These are phyloP conservation scores for Sepioteuthis lessoniana DNA, from an alignment of 2,888 invertebrate genomes.

Conservation along the genomic window DNA sequence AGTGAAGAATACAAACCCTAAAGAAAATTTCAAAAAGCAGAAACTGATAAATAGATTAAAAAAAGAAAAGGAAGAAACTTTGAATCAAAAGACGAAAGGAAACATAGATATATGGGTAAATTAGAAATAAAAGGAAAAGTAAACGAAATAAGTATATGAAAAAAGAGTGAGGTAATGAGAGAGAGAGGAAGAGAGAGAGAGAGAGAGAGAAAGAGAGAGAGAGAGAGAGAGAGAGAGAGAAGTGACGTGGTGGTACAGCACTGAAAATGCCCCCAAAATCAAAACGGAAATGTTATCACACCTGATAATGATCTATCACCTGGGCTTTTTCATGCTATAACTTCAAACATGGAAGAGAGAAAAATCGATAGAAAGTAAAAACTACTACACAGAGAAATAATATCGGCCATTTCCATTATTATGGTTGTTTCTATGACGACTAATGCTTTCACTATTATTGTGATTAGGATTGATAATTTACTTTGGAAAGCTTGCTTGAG, in stretches of 20 bases:
- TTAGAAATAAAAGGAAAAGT: too few relatives aligned
- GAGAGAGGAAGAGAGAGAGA: neutral
- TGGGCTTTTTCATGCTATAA: neutral
- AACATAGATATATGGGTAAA: too few relatives aligned
- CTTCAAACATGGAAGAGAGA: neutral
- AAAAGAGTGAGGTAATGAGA: neutral
- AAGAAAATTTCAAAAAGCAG: too few relatives aligned
- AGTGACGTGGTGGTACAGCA: neutral
- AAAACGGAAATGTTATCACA: slow-evolving; percentile 11
- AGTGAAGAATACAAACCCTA: too few relatives aligned
- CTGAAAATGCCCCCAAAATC: neutral
- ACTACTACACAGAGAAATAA: neutral
- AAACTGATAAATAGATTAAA: too few relatives aligned
- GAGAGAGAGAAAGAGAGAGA: neutral
- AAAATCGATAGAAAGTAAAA: neutral
- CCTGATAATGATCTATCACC: neutral
- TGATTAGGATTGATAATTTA: neutral
- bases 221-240: neutral
- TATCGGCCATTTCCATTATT: neutral
- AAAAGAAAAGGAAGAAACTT: too few relatives aligned
- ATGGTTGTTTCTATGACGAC: neutral
- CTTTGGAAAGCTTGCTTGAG: neutral
- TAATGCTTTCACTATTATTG: neutral
- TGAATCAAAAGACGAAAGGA: too few relatives aligned
- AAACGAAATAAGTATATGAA: too few relatives aligned